Percentiles rank a stretch among this genome's conserved stretches.
Evolutionary conservation across 2,797 vertebrate species (phyloP).

Genomic region (Acanthis flammea): DNA sequence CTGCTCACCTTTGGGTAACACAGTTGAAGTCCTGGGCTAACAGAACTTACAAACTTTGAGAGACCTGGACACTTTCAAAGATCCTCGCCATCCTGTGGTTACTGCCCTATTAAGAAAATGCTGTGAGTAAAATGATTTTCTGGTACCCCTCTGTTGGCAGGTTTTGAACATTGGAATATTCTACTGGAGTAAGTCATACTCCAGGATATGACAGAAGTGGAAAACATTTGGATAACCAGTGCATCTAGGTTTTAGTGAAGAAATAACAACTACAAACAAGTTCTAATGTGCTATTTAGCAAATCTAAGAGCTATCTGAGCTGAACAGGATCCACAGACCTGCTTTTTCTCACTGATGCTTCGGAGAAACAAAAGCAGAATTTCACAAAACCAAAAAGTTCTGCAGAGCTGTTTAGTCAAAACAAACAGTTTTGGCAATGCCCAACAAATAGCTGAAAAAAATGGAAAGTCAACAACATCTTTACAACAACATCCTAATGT

Average conservation of each 20-base stretch:
- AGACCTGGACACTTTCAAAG: neutral
- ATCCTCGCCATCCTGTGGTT: neutral
- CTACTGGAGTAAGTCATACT: neutral
- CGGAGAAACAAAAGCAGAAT: neutral
- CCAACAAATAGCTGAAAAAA: neutral
- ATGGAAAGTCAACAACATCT: neutral
- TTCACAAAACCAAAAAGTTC: fast-evolving
- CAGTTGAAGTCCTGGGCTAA: neutral
- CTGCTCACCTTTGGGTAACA: neutral
- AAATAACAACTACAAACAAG: neutral
- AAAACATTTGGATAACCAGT: neutral
- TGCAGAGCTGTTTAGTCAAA: neutral
- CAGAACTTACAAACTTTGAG: neutral
- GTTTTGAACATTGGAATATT: neutral
- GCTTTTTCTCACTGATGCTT: neutral
- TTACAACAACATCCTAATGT: neutral
- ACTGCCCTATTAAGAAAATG: neutral
- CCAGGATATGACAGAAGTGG: neutral
- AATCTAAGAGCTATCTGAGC: neutral
- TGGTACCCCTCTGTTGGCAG: neutral
- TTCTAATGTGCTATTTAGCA: neutral
- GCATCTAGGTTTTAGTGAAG: neutral
- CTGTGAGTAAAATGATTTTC: neutral
- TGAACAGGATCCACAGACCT: neutral
- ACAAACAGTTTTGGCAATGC: neutral